A percentile compares a stretch with the other conserved stretches of the same genome.
phyloP scores from a whole-genome alignment of 1,140 invertebrate species.

The Drosophila varians region DNA sequence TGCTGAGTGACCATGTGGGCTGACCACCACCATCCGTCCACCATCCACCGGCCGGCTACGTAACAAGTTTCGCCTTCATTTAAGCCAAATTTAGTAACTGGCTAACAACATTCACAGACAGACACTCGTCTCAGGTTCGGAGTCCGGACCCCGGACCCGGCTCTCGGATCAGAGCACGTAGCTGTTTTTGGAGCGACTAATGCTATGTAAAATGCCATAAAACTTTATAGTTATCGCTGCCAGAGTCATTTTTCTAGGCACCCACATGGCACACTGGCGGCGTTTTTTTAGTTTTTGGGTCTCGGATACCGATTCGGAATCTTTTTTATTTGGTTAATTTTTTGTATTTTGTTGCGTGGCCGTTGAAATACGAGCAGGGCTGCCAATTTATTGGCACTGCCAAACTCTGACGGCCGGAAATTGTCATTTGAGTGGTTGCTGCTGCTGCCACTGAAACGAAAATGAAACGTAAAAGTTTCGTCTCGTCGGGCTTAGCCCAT shows the following conservation, averaged over 20 bases:
- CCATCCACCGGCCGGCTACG: constrained; percentile 65
- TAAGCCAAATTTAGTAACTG: constrained; percentile 80
- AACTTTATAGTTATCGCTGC: constrained; percentile 56
- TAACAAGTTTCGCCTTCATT: constrained; percentile 81
- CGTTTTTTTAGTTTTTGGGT: constrained; percentile 13
- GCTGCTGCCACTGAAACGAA: constrained; percentile 30
- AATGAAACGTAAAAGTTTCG: constrained; percentile 38
- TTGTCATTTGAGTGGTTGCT: constrained; percentile 70
- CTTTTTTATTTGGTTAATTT: constrained; percentile 14
- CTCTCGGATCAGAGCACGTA: constrained; percentile 3
- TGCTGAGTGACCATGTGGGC: constrained; percentile 60
- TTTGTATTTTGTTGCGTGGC: constrained; percentile 36
- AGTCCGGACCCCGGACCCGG: no score
- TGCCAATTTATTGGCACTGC: constrained; percentile 76
- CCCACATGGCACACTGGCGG: constrained; percentile 45
- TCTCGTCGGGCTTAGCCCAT: constrained; percentile 53
- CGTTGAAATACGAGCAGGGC: constrained; percentile 76
- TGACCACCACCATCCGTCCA: constrained; percentile 4
- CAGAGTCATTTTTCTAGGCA: constrained; percentile 71
- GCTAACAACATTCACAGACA: constrained; percentile 67
- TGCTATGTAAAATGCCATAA: constrained; percentile 62
- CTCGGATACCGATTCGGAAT: constrained; percentile 15
- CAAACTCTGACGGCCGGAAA: constrained; percentile 74
- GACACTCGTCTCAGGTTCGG: constrained; percentile 5
- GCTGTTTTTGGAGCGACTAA: constrained; percentile 52